These are phyloP conservation scores for Autographa gamma DNA, from an alignment of 2,888 invertebrate genomes.

Conservation along the genomic window DNA sequence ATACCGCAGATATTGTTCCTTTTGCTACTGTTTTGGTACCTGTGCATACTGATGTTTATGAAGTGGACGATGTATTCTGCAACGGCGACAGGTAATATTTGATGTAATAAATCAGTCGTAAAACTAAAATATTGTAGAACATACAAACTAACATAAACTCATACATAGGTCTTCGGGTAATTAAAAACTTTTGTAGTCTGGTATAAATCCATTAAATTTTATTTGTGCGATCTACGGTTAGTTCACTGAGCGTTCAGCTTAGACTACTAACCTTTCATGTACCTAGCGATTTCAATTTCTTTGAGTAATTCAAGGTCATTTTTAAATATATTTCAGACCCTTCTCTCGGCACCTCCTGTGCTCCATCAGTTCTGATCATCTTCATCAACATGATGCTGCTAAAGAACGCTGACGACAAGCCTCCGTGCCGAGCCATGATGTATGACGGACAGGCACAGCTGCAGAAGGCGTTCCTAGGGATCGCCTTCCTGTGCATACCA, in stretches of 20 bases:
- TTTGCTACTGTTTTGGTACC: conserved; percentile 91
- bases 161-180: too few species aligned
- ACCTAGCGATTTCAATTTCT: too few species aligned
- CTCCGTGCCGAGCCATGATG: conserved; percentile 89
- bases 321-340: conserved; percentile 70
- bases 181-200: too few species aligned
- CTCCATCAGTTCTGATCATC: conserved; percentile 94
- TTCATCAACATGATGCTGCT: conserved; percentile 95
- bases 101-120: neutral
- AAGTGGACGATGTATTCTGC: conserved; percentile 91
- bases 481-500: conserved; percentile 92
- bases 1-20: conserved; percentile 92
- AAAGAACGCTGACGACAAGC: conserved; percentile 80
- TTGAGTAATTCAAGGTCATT: neutral
- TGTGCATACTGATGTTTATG: conserved; percentile 90
- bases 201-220: too few species aligned
- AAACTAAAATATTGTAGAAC: too few species aligned
- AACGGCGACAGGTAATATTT: conserved; percentile 68
- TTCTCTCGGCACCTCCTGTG: conserved; percentile 88
- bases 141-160: too few species aligned
- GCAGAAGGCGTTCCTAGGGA: conserved; percentile 90
- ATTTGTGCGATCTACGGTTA: too few species aligned
- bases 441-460: conserved; percentile 88
- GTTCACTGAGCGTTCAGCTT: too few species aligned
- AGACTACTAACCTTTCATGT: too few species aligned